Conservation (phyloP, 2,888 invertebrate genomes). For the Drosophila mulleri region DNA sequence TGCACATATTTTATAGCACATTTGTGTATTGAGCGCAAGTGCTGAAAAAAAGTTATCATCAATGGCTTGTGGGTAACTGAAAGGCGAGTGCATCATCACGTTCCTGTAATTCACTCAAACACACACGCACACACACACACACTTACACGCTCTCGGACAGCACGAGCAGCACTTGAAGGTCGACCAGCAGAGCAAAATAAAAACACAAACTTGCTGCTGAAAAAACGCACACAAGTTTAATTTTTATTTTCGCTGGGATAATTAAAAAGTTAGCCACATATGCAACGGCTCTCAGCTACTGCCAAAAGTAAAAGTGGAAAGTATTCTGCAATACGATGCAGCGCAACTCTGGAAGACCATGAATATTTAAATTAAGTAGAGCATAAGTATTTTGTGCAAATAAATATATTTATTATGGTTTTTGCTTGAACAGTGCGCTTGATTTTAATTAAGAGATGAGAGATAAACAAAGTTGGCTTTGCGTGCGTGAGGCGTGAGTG, state of each 20-base stretch:
- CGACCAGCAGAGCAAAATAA: neutral
- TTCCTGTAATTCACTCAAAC: constrained; percentile 51
- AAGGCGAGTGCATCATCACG: constrained; percentile 66
- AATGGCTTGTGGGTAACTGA: constrained; percentile 48
- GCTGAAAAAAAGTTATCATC: constrained; percentile 72
- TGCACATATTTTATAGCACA: constrained; percentile 79
- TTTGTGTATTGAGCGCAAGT: constrained; percentile 79
- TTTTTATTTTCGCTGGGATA: constrained; percentile 58
- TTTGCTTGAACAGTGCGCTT: constrained; percentile 2
- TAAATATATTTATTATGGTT: neutral
- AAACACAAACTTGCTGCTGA: constrained; percentile 22
- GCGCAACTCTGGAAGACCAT: constrained; percentile 13
- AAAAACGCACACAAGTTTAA: constrained; percentile 42
- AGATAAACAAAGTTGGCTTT: neutral
- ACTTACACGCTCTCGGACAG: constrained; percentile 27
- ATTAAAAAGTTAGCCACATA: constrained; percentile 62
- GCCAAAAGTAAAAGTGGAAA: constrained; percentile 36
- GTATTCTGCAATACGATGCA: constrained; percentile 37
- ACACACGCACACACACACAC: constrained; percentile 10
- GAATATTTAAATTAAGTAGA: constrained; percentile 10
- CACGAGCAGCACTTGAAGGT: constrained; percentile 42
- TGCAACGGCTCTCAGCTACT: constrained; percentile 19
- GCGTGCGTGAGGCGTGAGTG: no score
- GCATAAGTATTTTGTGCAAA: neutral
- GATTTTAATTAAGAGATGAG: constrained; percentile 7